Evolutionary conservation across 2,113 vertebrate genomes (phyloP).

Genomic region (Cyanoramphus novaezelandiae): DNA sequence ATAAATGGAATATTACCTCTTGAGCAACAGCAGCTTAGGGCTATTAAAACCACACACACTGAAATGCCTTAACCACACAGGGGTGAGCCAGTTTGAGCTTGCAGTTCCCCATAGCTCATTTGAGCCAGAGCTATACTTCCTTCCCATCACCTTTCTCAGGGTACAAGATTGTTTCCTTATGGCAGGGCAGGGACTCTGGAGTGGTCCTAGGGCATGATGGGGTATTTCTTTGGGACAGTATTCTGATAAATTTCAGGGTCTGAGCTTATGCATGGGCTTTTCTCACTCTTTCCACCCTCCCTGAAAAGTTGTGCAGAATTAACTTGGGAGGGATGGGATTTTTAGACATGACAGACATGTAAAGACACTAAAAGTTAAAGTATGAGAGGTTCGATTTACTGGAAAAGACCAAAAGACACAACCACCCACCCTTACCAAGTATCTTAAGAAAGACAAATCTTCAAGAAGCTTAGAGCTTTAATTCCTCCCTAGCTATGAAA

Average conservation of each 20-base stretch:
- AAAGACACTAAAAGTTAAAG: background rate
- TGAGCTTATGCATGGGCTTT: background rate
- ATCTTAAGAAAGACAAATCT: background rate
- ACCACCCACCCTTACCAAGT: background rate
- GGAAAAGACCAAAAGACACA: background rate
- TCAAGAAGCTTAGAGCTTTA: background rate
- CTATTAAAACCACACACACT: background rate
- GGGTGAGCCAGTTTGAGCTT: background rate
- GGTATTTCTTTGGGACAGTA: background rate
- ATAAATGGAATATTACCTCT: slow-evolving; percentile 4
- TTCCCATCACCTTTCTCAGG: background rate
- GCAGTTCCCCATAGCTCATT: background rate
- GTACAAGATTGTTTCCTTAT: background rate
- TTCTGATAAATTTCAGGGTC: background rate
- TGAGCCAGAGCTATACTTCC: background rate
- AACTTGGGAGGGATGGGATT: background rate
- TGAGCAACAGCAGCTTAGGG: background rate
- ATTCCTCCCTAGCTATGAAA: background rate
- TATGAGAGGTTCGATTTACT: background rate
- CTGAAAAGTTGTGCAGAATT: background rate
- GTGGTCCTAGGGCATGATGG: background rate
- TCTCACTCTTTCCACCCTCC: accelerated
- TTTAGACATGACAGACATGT: background rate
- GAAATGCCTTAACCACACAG: background rate
- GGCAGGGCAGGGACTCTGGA: background rate